These are phyloP conservation scores for Donacobius atricapilla DNA, from an alignment of 2,113 vertebrate species.

Conservation along the genomic window DNA sequence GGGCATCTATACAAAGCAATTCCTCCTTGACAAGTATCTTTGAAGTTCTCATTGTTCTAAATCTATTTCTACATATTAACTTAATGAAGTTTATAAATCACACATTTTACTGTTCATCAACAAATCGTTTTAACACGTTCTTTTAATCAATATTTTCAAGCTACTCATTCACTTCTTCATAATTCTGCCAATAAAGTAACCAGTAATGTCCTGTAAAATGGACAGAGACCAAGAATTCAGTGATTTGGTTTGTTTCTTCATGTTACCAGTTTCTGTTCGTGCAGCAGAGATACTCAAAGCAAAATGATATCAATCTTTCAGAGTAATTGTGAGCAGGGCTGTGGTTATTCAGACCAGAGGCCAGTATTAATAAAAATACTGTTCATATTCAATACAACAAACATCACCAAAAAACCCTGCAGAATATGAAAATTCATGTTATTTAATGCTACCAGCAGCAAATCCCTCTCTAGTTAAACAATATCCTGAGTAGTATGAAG, in stretches of 20 bases:
- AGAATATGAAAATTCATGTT: background rate
- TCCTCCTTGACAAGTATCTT: background rate
- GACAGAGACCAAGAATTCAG: slow-evolving; percentile 19
- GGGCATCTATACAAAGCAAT: background rate
- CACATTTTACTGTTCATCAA: background rate
- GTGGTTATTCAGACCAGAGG: background rate
- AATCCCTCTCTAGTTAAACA: background rate
- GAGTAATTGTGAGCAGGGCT: background rate
- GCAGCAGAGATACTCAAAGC: background rate
- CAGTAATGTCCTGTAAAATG: background rate
- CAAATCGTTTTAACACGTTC: background rate
- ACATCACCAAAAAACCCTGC: rapidly evolving
- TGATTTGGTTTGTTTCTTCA: background rate
- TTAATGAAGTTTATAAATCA: background rate
- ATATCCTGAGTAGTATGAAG: background rate
- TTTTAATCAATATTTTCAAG: slow-evolving; percentile 31
- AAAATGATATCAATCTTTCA: background rate
- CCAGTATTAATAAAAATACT: background rate
- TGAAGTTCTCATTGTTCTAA: background rate
- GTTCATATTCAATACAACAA: background rate
- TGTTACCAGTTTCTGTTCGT: background rate
- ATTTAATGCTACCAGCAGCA: background rate
- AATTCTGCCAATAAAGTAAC: slow-evolving; percentile 12
- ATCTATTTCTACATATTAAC: background rate
- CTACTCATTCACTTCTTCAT: background rate